Percentiles rank a stretch among this genome's conserved stretches.
Conservation (phyloP, 2,888 invertebrate species). For the Diploptera punctata region DNA sequence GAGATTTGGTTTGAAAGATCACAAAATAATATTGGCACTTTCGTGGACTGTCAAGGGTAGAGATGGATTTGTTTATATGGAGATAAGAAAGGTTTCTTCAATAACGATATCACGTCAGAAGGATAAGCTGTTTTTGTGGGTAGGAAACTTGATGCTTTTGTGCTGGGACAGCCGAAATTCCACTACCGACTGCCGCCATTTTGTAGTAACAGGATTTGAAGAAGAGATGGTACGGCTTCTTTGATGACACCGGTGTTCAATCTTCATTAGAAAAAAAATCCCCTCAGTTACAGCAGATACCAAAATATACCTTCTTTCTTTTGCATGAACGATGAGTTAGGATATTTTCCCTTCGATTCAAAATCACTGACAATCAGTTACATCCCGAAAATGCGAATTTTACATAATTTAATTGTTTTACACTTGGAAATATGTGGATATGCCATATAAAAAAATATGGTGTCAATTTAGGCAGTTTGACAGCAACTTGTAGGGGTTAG, state of each 20-base stretch:
- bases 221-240: background rate
- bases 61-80: background rate
- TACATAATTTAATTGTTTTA: background rate
- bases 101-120: constrained; percentile 8
- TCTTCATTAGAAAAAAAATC: background rate
- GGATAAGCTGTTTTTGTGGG: background rate
- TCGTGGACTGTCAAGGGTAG: no score
- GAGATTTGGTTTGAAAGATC: no score
- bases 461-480: background rate
- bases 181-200: constrained; percentile 20
- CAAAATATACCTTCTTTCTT: background rate
- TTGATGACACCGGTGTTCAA: constrained; percentile 8
- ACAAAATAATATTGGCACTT: no score
- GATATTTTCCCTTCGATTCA: background rate
- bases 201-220: constrained; percentile 11
- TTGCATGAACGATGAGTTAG: background rate
- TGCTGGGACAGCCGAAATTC: constrained; percentile 3
- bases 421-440: background rate
- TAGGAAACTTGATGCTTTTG: background rate
- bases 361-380: background rate
- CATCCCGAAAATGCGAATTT: background rate
- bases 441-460: background rate
- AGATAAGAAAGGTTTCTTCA: background rate
- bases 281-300: background rate
- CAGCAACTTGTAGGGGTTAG: background rate